Conservation (phyloP, 1,140 invertebrate genomes). For the Eulimnadia texana region DNA sequence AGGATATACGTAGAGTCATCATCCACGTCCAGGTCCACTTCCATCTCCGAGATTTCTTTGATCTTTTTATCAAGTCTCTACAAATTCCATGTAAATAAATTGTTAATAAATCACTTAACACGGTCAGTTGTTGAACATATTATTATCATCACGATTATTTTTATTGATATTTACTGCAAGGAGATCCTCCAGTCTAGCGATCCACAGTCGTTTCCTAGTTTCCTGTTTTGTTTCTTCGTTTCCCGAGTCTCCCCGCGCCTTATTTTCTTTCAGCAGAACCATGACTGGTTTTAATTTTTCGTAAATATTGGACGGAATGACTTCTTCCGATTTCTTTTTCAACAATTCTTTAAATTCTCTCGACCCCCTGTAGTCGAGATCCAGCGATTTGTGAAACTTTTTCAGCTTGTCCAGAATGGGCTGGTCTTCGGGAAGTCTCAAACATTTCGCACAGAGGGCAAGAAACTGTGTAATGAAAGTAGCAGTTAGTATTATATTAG, state of each 20-base stretch:
- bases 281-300: background rate
- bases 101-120: too few species aligned
- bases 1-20: background rate
- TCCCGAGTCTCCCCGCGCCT: too few species aligned
- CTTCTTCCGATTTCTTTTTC: background rate
- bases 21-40: constrained; percentile 5
- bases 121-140: too few species aligned
- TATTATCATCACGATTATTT: too few species aligned
- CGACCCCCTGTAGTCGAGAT: background rate
- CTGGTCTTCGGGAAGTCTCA: background rate
- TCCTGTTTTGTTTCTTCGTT: too few species aligned
- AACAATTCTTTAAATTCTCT: background rate
- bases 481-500: background rate
- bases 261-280: background rate
- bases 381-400: background rate
- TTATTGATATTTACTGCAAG: background rate
- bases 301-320: background rate
- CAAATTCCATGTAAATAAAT: background rate
- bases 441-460: background rate
- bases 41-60: constrained; percentile 3
- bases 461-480: background rate
- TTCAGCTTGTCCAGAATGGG: background rate
- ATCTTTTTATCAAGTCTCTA: constrained; percentile 12
- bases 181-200: background rate
- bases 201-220: background rate